Percentiles rank a stretch among this genome's conserved stretches.
phyloP scores from a whole-genome alignment of 2,888 invertebrate genomes.

The Chironomus tentans region DNA sequence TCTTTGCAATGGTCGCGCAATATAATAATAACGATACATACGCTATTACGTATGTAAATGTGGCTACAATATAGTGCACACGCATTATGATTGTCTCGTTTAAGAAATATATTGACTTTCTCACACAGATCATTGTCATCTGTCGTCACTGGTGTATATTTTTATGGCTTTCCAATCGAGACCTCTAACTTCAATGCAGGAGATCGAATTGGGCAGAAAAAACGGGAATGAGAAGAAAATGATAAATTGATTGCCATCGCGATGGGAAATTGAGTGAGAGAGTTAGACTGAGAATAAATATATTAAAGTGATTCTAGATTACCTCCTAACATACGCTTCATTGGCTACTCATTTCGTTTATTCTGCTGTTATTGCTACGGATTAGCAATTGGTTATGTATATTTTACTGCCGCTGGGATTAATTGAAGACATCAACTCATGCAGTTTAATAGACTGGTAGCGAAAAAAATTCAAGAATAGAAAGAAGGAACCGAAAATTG shows the following conservation, averaged over 20 bases:
- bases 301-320: neutral
- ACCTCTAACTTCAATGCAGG: conserved; percentile 5
- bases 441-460: neutral
- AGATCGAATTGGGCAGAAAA: neutral
- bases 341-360: neutral
- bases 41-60: no score
- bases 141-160: neutral
- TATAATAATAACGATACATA: neutral
- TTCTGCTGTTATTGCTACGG: neutral
- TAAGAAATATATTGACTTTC: neutral
- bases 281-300: neutral
- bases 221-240: neutral
- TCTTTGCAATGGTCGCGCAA: conserved; percentile 10
- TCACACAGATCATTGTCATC: neutral
- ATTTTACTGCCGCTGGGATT: neutral
- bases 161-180: conserved; percentile 16
- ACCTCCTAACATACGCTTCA: neutral
- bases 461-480: no score
- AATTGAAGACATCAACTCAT: neutral
- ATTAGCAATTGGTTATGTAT: neutral
- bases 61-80: no score
- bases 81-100: neutral
- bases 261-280: neutral
- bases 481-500: no score
- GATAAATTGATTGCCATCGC: conserved; percentile 11